A percentile compares a stretch with the other conserved stretches of the same genome.
Conservation (phyloP, 2,797 vertebrate genomes). For the Coluber constrictor region DNA sequence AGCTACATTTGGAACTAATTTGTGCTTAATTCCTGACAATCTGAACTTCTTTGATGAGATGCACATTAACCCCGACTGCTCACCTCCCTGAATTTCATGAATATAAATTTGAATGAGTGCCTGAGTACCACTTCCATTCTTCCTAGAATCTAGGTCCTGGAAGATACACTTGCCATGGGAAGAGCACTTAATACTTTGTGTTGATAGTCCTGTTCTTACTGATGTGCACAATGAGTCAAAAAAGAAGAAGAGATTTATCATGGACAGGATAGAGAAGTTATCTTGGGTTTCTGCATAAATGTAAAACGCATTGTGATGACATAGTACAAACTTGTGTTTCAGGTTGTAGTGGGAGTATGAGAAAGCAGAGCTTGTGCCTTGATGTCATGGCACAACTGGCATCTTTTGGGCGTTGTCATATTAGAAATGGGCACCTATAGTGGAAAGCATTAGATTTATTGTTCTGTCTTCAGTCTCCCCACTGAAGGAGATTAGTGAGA, state of each 20-base stretch:
- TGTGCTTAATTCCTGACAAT: neutral
- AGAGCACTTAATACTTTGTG: neutral
- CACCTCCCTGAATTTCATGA: neutral
- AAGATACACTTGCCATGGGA: neutral
- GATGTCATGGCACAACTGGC: neutral
- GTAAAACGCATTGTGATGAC: neutral
- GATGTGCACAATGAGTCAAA: neutral
- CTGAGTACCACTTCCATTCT: neutral
- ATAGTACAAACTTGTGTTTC: neutral
- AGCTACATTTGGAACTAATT: conserved; percentile 2
- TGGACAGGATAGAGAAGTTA: neutral
- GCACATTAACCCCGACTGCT: neutral
- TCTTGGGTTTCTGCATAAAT: neutral
- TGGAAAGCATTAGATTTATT: neutral
- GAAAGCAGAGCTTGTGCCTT: neutral
- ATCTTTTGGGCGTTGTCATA: neutral
- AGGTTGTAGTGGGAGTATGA: neutral
- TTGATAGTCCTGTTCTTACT: neutral
- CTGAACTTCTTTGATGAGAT: conserved; percentile 8
- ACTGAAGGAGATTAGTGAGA: neutral
- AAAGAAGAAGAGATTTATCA: neutral
- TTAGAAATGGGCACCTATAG: neutral
- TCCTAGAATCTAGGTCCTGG: neutral
- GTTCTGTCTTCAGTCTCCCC: neutral
- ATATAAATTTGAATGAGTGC: neutral